Conservation (phyloP, 2,113 vertebrate species). For the Stercorarius parasiticus region DNA sequence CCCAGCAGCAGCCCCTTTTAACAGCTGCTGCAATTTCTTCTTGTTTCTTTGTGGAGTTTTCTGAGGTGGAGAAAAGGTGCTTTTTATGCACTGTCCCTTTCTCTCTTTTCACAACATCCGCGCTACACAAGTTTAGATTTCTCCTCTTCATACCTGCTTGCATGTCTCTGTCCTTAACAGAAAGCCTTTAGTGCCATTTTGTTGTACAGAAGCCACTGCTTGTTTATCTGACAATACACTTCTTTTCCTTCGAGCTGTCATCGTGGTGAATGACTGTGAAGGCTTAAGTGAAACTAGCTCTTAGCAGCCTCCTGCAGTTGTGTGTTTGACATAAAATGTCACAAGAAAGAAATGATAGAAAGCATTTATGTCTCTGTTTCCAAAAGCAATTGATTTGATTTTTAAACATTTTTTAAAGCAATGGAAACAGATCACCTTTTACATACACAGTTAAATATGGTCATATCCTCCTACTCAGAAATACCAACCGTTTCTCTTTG, state of each 20-base stretch:
- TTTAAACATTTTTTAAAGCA: background rate
- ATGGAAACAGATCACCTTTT: background rate
- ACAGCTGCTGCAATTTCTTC: background rate
- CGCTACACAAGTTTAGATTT: background rate
- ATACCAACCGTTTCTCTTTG: background rate
- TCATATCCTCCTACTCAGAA: background rate
- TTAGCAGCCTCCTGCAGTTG: background rate
- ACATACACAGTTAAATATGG: background rate
- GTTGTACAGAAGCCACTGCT: background rate
- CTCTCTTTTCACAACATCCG: background rate
- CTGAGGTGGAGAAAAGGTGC: background rate
- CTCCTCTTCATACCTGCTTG: background rate
- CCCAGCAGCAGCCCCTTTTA: background rate
- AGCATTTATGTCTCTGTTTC: background rate
- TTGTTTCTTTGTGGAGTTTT: background rate
- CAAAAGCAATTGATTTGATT: background rate
- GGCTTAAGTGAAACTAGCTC: background rate
- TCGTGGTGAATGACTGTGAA: background rate
- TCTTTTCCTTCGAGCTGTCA: background rate
- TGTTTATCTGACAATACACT: background rate
- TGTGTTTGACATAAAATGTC: background rate
- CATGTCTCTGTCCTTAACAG: background rate
- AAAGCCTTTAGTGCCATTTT: background rate
- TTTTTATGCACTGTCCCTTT: background rate
- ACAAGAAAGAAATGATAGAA: background rate